Conservation (phyloP, 1,140 invertebrate genomes). For the Ceratosolen fusciceps region DNA sequence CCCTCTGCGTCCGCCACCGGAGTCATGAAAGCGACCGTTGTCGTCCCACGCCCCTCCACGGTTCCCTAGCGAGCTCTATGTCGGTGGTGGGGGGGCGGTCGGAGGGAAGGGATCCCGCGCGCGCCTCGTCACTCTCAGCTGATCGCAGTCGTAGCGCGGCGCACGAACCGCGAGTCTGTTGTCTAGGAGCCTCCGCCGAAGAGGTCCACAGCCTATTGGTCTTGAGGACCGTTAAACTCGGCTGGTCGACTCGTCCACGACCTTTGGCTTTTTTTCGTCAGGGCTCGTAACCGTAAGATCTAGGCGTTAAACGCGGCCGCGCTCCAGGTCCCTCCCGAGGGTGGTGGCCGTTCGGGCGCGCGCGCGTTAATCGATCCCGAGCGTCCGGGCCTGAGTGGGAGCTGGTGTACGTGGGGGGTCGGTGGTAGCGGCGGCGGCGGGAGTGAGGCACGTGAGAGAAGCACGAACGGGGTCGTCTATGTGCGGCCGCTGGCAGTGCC, state of each 20-base stretch:
- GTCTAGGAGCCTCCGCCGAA: not conserved
- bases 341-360: not conserved
- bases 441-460: too few relatives aligned
- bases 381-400: too few relatives aligned
- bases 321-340: not conserved
- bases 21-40: too few relatives aligned
- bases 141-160: slow-evolving; percentile 54
- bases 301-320: too few relatives aligned
- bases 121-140: slow-evolving; percentile 43
- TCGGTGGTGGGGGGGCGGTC: not conserved
- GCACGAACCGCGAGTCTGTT: slow-evolving; percentile 26
- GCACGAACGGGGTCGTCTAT: slow-evolving; percentile 14
- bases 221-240: too few relatives aligned
- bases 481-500: slow-evolving; percentile 26
- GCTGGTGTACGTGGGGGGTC: too few relatives aligned
- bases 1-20: too few relatives aligned
- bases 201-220: not conserved
- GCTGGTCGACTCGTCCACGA: not conserved
- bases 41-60: not conserved
- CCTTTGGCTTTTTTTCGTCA: too few relatives aligned
- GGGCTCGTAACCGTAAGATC: not conserved
- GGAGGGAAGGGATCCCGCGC: not conserved
- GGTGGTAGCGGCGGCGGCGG: too few relatives aligned
- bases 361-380: not conserved
- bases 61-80: not conserved